Percentiles rank a stretch among this genome's conserved stretches.
phyloP scores from a whole-genome alignment of 2,797 vertebrate genomes.

The Onychomys leucogaster region DNA sequence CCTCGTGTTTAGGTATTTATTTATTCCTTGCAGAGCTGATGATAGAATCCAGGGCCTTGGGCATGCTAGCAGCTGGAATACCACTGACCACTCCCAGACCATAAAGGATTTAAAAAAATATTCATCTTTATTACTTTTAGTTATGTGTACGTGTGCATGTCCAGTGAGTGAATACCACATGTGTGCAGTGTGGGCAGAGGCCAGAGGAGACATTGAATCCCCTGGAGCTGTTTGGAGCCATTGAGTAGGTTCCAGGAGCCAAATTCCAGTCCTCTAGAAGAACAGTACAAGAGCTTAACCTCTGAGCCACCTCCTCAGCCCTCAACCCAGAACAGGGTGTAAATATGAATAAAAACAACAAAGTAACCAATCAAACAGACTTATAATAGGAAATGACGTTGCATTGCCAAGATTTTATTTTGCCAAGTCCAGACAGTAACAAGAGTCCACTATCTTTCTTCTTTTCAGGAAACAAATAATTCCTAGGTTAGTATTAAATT shows the following conservation, averaged over 20 bases:
- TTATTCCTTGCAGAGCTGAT: neutral
- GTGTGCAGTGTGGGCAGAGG: neutral
- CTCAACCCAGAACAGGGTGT: neutral
- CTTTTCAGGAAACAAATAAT: constrained; percentile 18
- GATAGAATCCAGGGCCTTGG: neutral
- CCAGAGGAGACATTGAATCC: neutral
- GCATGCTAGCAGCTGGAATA: neutral
- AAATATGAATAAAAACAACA: neutral
- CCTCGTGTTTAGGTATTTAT: neutral
- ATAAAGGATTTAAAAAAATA: neutral
- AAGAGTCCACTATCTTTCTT: constrained; percentile 6
- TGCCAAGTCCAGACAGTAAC: neutral
- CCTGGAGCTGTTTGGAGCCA: neutral
- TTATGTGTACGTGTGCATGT: neutral
- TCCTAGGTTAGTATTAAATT: neutral
- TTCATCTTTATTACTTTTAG: neutral
- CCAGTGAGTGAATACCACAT: neutral
- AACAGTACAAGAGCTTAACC: neutral
- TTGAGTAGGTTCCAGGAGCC: neutral
- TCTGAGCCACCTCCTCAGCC: neutral
- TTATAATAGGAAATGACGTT: neutral
- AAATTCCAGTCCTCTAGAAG: neutral
- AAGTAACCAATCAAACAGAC: neutral
- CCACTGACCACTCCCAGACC: neutral
- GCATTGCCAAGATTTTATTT: constrained; percentile 53